Base-by-base conservation (phyloP, 2,888 invertebrate species). In the Ceratothoa steindachneri region DNA sequence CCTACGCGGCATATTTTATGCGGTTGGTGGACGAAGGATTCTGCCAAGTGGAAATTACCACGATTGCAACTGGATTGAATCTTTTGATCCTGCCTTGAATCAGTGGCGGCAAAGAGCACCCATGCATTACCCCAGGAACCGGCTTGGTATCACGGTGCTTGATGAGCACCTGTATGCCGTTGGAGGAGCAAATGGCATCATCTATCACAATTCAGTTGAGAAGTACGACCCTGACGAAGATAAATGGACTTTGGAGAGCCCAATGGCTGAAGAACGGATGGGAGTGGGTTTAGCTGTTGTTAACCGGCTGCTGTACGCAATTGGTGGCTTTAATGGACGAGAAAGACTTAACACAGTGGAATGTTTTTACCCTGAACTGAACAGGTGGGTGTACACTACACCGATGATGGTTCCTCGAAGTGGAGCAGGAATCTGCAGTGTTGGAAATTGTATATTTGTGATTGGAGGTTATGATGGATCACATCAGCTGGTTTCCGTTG, bases 91-190 rank as follows among this genome's bases (percentile, higher is more conserved):
- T 0, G 87, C 90, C 30, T 89, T 89, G 28, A 94, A 95, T 83
- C 88, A 89, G 81, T 96, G 96, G 96, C 87, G 92, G 30, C 90
- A 93, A 0, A 93, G 94, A 64, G 84, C 90, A 88, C 82, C 83
- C 2, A 85, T 96, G 95, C 90, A 92, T 12, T 90, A 91, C 65
- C 91, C 95, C 0, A 86, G 96, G 67, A 94, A 95, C 84, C 88
- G 96, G 82, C 91, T 95, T 24, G 95, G 95, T 5, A 95, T 95
- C 2, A 94, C 93, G n/a, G 94, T 95, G 31, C 92, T 96, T 90
- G 95, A 96, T 82, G 93, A 93, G 28, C 86, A 93, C 80, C 86
- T 96, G 73, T 96, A 96, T 83, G 95, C 95, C 2, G 93, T 95
- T 0, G 96, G 96, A 0, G 96, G 96, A 0, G 93, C 94, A 1